These are phyloP conservation scores for Crocidura indochinensis DNA, from an alignment of 2,797 vertebrate genomes.

Conservation along the genomic window DNA sequence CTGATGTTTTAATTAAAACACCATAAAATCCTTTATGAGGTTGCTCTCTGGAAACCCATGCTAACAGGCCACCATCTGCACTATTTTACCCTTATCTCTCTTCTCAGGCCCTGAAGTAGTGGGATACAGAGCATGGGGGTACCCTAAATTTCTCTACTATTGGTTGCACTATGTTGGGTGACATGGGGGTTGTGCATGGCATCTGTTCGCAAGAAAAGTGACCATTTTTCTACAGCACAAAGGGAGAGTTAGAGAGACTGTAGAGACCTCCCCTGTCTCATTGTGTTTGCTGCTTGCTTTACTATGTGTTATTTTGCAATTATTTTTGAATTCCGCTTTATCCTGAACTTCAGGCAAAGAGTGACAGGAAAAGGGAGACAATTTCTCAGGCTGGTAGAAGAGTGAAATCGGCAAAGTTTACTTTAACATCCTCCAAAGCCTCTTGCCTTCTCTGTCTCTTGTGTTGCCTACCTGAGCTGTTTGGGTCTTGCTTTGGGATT, in stretches of 20 bases:
- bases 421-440: background rate
- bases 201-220: background rate
- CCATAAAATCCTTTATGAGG: slow-evolving; percentile 7
- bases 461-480: background rate
- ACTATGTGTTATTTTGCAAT: background rate
- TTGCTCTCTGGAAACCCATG: slow-evolving; percentile 30
- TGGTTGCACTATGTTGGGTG: background rate
- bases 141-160: accelerated
- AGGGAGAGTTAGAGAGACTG: accelerated
- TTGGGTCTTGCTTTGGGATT: background rate
- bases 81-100: background rate
- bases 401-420: background rate
- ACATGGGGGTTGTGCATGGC: accelerated
- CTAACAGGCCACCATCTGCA: background rate
- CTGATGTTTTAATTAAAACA: slow-evolving; percentile 60
- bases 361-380: background rate
- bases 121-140: background rate
- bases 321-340: background rate
- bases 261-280: background rate
- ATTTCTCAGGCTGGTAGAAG: background rate
- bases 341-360: background rate
- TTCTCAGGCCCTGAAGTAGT: too few relatives aligned
- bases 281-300: background rate
- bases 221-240: background rate
- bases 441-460: background rate